Percentiles rank a stretch among this genome's conserved stretches.
phyloP scores from a whole-genome alignment of 23 tunicate species.

The Phallusia fumigata region DNA sequence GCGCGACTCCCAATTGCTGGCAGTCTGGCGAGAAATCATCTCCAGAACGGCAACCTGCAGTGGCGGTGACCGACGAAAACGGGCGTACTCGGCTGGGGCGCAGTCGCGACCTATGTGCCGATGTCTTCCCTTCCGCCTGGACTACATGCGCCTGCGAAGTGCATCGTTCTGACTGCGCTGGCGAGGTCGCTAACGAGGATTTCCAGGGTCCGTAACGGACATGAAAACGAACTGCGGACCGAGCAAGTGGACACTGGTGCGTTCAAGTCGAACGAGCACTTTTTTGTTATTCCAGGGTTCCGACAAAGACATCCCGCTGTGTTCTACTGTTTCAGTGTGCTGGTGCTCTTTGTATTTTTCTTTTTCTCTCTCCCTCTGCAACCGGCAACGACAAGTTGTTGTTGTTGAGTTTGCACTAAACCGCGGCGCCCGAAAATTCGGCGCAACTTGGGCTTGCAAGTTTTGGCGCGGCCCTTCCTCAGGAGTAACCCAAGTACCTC shows the following conservation, averaged over 20 bases:
- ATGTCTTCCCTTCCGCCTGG: conserved; percentile 72
- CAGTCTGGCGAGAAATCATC: conserved; percentile 87
- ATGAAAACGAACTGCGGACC: background rate
- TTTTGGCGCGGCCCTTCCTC: background rate
- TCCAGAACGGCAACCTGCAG: conserved; percentile 81
- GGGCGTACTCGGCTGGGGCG: conserved; percentile 61
- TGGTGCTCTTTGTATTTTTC: conserved; percentile 15
- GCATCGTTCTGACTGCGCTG: conserved; percentile 65
- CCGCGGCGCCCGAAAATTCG: background rate
- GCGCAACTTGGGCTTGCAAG: background rate
- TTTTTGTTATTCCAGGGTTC: background rate
- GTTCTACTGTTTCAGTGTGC: conserved; percentile 12
- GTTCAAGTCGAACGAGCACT: background rate
- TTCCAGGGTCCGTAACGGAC: background rate
- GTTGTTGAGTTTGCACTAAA: background rate
- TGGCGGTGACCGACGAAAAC: conserved; percentile 54
- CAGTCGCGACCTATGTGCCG: conserved; percentile 59
- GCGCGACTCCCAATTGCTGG: conserved; percentile 53
- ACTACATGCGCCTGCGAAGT: conserved; percentile 79
- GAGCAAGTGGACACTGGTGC: background rate
- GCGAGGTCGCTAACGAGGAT: background rate
- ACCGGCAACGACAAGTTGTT: background rate
- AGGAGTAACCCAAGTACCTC: conserved; percentile 9
- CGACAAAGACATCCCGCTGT: conserved; percentile 11
- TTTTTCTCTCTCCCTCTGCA: background rate